These are phyloP conservation scores for Metalampra italica DNA, from an alignment of 2,888 invertebrate species.

Conservation along the genomic window DNA sequence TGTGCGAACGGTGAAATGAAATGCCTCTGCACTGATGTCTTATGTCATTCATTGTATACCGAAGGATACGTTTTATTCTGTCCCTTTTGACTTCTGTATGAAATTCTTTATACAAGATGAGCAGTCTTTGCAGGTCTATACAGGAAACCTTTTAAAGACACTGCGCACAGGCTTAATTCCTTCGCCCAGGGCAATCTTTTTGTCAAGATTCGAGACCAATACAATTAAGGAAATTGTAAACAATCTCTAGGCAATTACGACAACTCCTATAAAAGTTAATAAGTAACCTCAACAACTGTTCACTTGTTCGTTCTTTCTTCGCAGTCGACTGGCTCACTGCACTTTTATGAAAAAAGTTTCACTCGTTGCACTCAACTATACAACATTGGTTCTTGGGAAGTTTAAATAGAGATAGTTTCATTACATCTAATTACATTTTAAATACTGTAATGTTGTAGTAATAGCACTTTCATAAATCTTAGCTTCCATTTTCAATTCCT, in stretches of 20 bases:
- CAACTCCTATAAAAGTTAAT: constrained; percentile 65
- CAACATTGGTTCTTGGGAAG: constrained; percentile 44
- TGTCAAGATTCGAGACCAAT: neutral
- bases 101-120: neutral
- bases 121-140: too few relatives aligned
- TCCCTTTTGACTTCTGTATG: neutral
- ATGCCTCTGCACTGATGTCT: constrained; percentile 7
- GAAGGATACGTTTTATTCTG: neutral
- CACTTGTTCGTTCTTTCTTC: constrained; percentile 58
- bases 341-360: constrained; percentile 76
- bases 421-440: constrained; percentile 6
- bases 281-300: constrained; percentile 65
- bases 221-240: constrained; percentile 4
- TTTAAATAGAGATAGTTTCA: constrained; percentile 37
- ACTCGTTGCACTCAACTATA: constrained; percentile 53
- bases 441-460: neutral
- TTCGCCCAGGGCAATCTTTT: neutral
- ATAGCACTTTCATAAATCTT: neutral
- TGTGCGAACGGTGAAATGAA: constrained; percentile 6
- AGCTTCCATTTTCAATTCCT: neutral
- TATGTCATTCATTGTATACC: neutral
- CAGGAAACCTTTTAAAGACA: neutral
- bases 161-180: neutral
- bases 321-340: constrained; percentile 51
- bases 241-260: constrained; percentile 39